Conservation (phyloP, 2,797 vertebrate genomes). For the Moxostoma hubbsi region DNA sequence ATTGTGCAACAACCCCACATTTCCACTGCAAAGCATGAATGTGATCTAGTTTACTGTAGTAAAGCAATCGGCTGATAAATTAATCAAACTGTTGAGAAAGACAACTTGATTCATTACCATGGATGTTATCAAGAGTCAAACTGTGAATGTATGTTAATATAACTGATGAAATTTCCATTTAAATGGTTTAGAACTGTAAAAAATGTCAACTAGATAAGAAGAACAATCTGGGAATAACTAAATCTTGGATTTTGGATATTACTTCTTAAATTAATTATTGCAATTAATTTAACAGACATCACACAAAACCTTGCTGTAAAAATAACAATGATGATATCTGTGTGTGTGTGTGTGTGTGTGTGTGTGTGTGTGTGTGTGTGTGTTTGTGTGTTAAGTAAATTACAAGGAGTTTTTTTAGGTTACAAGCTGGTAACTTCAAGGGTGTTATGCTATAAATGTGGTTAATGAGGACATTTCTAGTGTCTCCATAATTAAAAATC, state of each 20-base stretch:
- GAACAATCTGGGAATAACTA: not conserved
- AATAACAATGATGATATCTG: no score
- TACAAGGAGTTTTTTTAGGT: no score
- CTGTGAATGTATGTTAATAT: not conserved
- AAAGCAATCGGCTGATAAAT: slow-evolving; percentile 35
- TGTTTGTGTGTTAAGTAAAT: no score
- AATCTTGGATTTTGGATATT: not conserved
- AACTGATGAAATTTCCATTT: not conserved
- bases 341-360: no score
- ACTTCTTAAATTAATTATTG: no score
- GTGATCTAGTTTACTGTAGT: slow-evolving; percentile 14
- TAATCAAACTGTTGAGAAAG: slow-evolving; percentile 43
- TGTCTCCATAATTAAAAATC: no score
- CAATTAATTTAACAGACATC: no score
- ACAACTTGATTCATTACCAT: slow-evolving; percentile 39
- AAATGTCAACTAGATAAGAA: slow-evolving; percentile 6
- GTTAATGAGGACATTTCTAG: no score
- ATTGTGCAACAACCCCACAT: slow-evolving; percentile 34
- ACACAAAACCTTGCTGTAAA: no score
- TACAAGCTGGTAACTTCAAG: no score
- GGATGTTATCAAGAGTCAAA: slow-evolving; percentile 27
- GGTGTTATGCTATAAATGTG: no score
- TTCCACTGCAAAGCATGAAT: slow-evolving; percentile 46
- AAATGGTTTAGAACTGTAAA: not conserved
- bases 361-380: no score